Conservation (phyloP, 2,113 vertebrate genomes). For the Ceratotherium simum region DNA sequence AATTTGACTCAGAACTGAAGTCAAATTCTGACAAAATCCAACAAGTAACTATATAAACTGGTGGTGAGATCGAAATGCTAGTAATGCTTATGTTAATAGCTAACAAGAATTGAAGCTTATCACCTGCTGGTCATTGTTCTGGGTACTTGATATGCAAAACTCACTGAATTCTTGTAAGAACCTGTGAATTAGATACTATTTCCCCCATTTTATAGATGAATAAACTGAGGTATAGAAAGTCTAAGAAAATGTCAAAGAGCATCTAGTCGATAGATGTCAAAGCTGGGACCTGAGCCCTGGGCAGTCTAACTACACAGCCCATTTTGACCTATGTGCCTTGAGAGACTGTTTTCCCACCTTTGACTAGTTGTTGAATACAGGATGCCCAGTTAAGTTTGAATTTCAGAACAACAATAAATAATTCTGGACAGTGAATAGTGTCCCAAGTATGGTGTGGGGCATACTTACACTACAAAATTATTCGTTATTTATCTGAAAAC, state of each 20-base stretch:
- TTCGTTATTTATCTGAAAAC: background rate
- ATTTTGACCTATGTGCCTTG: background rate
- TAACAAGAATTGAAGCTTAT: background rate
- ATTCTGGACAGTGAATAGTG: background rate
- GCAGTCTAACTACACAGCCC: background rate
- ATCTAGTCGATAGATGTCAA: background rate
- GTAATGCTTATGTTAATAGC: background rate
- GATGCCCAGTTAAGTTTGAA: background rate
- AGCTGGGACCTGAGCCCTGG: background rate
- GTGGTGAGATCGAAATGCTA: background rate
- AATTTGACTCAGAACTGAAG: background rate
- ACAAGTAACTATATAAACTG: background rate
- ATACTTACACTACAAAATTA: background rate
- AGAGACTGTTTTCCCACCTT: background rate
- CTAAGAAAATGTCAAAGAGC: background rate
- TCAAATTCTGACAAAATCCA: conserved; percentile 5
- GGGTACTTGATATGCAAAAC: background rate
- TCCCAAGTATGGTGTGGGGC: background rate
- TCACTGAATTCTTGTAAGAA: background rate
- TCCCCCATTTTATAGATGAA: background rate
- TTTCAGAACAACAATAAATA: background rate
- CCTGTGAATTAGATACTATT: background rate
- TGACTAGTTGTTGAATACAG: background rate
- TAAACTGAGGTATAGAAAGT: background rate
- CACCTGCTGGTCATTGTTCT: background rate